Conservation (phyloP, 1,140 invertebrate genomes). For the Drosophila aff. region DNA sequence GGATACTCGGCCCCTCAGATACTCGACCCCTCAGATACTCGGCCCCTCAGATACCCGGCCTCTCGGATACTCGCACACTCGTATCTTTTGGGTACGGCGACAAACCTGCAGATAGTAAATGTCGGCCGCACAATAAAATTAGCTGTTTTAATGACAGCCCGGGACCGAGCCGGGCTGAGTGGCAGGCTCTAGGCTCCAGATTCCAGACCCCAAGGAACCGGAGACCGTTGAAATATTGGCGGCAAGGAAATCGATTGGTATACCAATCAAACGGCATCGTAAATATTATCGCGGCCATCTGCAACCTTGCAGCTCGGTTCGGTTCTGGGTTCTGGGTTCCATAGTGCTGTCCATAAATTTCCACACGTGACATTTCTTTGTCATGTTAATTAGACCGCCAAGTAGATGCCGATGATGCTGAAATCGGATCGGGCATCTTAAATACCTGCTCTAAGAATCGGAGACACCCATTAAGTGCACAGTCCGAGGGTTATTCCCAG, state of each 20-base stretch:
- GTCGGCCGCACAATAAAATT: slow-evolving; percentile 82
- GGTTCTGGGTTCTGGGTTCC: slow-evolving; percentile 10
- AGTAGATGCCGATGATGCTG: slow-evolving; percentile 49
- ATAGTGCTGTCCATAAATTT: slow-evolving; percentile 78
- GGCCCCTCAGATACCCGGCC: slow-evolving; percentile 1
- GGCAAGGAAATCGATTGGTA: slow-evolving; percentile 68
- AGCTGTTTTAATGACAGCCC: slow-evolving; percentile 77
- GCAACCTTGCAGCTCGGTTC: slow-evolving; percentile 57
- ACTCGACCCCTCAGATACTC: not conserved
- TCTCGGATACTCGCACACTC: not conserved
- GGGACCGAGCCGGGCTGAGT: slow-evolving; percentile 49
- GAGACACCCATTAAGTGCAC: slow-evolving; percentile 56
- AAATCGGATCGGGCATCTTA: slow-evolving; percentile 76
- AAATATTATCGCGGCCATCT: slow-evolving; percentile 78
- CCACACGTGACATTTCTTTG: slow-evolving; percentile 81
- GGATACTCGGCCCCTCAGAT: slow-evolving; percentile 8
- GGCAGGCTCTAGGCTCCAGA: slow-evolving; percentile 27
- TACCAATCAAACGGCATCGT: slow-evolving; percentile 80
- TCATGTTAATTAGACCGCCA: slow-evolving; percentile 84
- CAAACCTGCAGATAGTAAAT: slow-evolving; percentile 76
- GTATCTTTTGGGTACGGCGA: slow-evolving; percentile 38
- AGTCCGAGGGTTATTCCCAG: slow-evolving; percentile 50
- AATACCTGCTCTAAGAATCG: slow-evolving; percentile 69
- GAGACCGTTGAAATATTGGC: slow-evolving; percentile 58
- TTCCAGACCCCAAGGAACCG: slow-evolving; percentile 18